Percentiles rank a stretch among this genome's conserved stretches.
Evolutionary conservation across 2,797 vertebrate species (phyloP).

Genomic region (Microcaecilia unicolor): DNA sequence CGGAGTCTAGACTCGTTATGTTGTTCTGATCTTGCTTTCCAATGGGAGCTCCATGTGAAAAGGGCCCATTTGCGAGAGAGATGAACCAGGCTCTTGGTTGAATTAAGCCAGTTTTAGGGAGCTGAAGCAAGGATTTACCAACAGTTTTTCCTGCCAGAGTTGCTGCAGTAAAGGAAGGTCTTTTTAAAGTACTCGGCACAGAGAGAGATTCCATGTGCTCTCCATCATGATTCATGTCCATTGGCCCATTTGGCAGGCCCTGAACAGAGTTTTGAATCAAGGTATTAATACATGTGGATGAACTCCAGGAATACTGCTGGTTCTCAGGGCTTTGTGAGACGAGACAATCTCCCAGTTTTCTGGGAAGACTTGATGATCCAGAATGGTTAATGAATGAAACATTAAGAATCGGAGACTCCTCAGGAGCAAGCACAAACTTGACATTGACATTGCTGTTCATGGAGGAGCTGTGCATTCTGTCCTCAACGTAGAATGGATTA

Average conservation of each 20-base stretch:
- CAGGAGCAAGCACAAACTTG: not conserved
- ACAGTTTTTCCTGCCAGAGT: not conserved
- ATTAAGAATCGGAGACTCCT: slow-evolving; percentile 3
- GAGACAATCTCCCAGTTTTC: not conserved
- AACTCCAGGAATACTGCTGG: slow-evolving; percentile 7
- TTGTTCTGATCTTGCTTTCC: not conserved
- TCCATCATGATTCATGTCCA: not conserved
- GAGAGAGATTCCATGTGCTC: not conserved
- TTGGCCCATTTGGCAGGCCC: no score
- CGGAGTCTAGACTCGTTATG: slow-evolving; percentile 13
- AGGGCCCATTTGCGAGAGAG: not conserved
- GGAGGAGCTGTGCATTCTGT: slow-evolving; percentile 6
- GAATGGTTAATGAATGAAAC: not conserved
- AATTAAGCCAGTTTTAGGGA: not conserved
- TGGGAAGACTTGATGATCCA: not conserved
- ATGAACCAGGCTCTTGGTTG: slow-evolving; percentile 12
- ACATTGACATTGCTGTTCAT: slow-evolving; percentile 3
- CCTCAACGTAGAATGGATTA: not conserved
- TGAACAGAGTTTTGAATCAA: no score
- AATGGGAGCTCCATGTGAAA: not conserved
- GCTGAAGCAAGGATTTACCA: not conserved
- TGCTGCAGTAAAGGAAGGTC: not conserved
- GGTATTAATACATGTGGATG: no score
- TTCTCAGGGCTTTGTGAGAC: slow-evolving; percentile 2
- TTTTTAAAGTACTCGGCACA: not conserved